Base-by-base conservation (phyloP, 2,888 invertebrate genomes). In the Hydroisotoma schaefferi region DNA sequence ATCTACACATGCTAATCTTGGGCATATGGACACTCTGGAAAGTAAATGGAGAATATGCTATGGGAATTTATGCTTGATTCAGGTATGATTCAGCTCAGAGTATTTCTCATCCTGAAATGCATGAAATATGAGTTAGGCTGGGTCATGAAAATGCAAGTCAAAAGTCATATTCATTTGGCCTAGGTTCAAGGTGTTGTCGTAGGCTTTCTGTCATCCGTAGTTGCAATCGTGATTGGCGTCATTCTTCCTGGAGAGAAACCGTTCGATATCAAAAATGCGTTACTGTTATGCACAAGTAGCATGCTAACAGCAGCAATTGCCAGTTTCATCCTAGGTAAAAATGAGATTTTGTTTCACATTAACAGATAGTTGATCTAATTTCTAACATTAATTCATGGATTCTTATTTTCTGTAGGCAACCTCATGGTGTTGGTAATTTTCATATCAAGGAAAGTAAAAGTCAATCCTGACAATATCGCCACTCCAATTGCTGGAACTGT, bases 1-100 rank as follows among this genome's bases (percentile, higher is more conserved):
- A 3, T 94, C 93, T 15, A 94, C 94, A n/a, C 88, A 92, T 49
- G 64, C 87, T 15, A 87, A 89, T 77, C 78, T 88, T 64, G 88
- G 88, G 10, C 84, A 85, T 74, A 85, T 88, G 85, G 86, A 87
- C 74, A 81, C 82, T 22, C 77, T 80, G 4, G 81, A 82, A 71
- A 84, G 86, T 72, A 81, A 83, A 72, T 79, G 82, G 77, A 79
- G 79, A 71, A 85, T 87, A 81, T 84, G 87, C 70, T 80, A 83
- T 40, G 86, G 87, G 63, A 88, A 88, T 78, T 78, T 88, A 74
- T 85, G 86, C 57, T 80, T 88, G 54, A 85, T 87, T 69, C 87
- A 88, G 82, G 86, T 86, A 22, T 12, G 46, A 8, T 54, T 8
- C 27, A 8, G 18, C 2, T 40, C 15, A 33, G n/a, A n/a, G 15